Base-by-base conservation (phyloP, 2,113 vertebrate genomes). In the Gambusia affinis region DNA sequence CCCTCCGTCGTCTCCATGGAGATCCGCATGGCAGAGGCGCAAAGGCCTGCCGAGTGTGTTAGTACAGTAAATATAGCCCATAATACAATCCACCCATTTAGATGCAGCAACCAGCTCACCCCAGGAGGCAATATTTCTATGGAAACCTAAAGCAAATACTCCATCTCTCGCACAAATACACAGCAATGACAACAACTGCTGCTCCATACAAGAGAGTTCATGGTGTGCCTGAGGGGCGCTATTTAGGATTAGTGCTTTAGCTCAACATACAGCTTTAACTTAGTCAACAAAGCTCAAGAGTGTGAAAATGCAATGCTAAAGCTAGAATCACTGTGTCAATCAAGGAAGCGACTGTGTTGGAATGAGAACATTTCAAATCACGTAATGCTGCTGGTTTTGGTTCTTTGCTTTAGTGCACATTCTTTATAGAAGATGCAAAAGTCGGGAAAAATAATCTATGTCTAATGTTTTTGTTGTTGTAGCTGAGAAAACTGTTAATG, bases 11-110 rank as follows among this genome's bases (percentile, higher is more conserved):
- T 91, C 89, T 87, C 92, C 90, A 90, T 90, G 88, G 90, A 92
- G 90, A 92, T 85, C 72, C 60, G 81, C 67, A 70, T 82, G 82
- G 77, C 72, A 80, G 71, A 80, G 71, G 74, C 82, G 84, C 85
- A 90, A 86, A 86, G 72, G 74, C 88, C 87, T 51, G 65, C 85
- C 78, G 80, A 88, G 85, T 85, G 83, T 88, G 89, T 91, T 91
- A 74, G 76, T 87, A 88, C 85, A 85, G 88, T 87, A 91, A 90
- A 90, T 88, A 88, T 85, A 91, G 88, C 81, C 88, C 82, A 79
- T 87, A 90, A 90, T 88, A 88, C 76, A 82, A 88, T 91, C 83
- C 79, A 79, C 77, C 80, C 80, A 69, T 68, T 83, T 70, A 86
- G 76, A 80, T 79, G 84, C 86, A 79, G 71, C 27, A 60, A 80